Evolutionary conservation across 1,140 invertebrate genomes (phyloP).

Genomic region (Heliconius melpomene): DNA sequence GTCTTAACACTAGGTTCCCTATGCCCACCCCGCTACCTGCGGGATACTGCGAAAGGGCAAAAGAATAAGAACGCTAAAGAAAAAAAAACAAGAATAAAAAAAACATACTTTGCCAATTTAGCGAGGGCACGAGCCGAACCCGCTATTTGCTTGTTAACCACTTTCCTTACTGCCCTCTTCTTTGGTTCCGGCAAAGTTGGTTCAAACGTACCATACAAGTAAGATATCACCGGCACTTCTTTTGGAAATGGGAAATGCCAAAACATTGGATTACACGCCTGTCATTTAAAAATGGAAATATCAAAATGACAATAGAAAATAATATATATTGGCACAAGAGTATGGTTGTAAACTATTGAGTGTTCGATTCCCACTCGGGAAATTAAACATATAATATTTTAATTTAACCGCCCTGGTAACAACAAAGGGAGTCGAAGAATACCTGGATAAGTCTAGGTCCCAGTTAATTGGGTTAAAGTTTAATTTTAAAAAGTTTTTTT

Average conservation of each 20-base stretch:
- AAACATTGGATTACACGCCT: slow-evolving; percentile 55
- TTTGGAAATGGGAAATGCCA: slow-evolving; percentile 60
- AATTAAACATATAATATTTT: too few species aligned
- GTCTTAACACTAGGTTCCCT: too few species aligned
- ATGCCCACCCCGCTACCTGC: too few species aligned
- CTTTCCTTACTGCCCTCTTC: slow-evolving; percentile 51
- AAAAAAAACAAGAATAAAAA: neutral
- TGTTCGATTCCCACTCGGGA: too few species aligned
- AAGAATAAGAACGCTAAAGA: neutral
- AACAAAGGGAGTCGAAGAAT: too few species aligned
- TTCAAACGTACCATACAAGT: slow-evolving; percentile 74
- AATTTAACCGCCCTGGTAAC: too few species aligned
- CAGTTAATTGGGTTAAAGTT: too few species aligned
- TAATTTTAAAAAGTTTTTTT: too few species aligned
- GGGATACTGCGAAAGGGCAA: too few species aligned
- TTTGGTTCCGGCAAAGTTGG: slow-evolving; percentile 60
- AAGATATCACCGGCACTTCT: slow-evolving; percentile 55
- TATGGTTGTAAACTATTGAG: neutral
- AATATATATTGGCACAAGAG: neutral
- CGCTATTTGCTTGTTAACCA: slow-evolving; percentile 56
- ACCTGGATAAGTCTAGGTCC: too few species aligned
- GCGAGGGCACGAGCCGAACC: slow-evolving; percentile 48
- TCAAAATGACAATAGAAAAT: slow-evolving; percentile 15
- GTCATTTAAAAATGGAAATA: neutral
- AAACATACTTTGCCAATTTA: slow-evolving; percentile 50